phyloP scores from a whole-genome alignment of 1,140 invertebrate species.

The Magallana ariakensis region DNA sequence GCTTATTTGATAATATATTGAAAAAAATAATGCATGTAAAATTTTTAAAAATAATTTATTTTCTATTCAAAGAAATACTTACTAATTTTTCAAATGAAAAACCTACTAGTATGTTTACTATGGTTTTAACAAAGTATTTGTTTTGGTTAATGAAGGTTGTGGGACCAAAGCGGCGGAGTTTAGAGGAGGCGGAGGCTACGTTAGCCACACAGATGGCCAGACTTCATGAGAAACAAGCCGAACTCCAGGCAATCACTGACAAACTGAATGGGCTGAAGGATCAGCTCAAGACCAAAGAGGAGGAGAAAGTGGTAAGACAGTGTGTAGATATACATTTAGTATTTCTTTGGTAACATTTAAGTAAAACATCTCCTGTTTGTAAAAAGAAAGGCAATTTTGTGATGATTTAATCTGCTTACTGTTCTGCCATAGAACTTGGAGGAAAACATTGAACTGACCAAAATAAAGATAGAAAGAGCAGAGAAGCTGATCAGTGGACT shows the following conservation, averaged over 20 bases:
- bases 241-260: slow-evolving; percentile 77
- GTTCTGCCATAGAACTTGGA: slow-evolving; percentile 74
- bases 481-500: slow-evolving; percentile 79
- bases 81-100: too few species aligned
- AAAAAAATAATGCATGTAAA: too few species aligned
- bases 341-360: too few species aligned
- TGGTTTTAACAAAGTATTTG: too few species aligned
- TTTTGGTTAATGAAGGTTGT: slow-evolving; percentile 69
- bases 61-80: too few species aligned
- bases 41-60: too few species aligned
- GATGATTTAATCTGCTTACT: too few species aligned
- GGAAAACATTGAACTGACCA: slow-evolving; percentile 78
- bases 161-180: slow-evolving; percentile 77
- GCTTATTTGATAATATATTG: too few species aligned
- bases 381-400: too few species aligned
- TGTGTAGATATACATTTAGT: background rate
- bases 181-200: slow-evolving; percentile 74
- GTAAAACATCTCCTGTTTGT: too few species aligned
- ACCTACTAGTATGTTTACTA: too few species aligned
- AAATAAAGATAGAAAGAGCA: slow-evolving; percentile 79
- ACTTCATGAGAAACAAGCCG: slow-evolving; percentile 75
- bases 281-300: slow-evolving; percentile 76
- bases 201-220: slow-evolving; percentile 75
- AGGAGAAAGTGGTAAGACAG: slow-evolving; percentile 74
- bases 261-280: slow-evolving; percentile 76